Percentiles rank a stretch among this genome's conserved stretches.
These are phyloP conservation scores for Pituophis catenifer DNA, from an alignment of 2,113 vertebrate genomes.

Conservation along the genomic window DNA sequence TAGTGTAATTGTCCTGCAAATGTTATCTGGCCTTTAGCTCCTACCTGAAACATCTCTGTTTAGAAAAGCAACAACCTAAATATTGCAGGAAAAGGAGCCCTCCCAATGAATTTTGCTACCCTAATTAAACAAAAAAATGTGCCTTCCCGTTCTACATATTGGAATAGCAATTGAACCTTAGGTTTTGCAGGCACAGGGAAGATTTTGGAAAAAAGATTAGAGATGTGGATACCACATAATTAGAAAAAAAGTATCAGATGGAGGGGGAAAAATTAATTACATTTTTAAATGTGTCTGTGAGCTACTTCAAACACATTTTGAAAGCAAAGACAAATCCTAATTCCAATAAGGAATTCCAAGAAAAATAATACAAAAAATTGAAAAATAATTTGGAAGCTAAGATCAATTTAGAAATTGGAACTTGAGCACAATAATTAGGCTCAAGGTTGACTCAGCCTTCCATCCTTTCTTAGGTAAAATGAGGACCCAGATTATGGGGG, in stretches of 20 bases:
- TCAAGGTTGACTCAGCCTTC: no score
- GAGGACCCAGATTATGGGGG: no score
- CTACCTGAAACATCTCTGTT: background rate
- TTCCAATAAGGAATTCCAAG: background rate
- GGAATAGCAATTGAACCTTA: background rate
- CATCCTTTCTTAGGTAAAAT: no score
- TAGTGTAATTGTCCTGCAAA: background rate
- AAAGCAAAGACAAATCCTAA: background rate
- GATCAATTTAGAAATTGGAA: background rate
- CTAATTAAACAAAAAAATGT: background rate
- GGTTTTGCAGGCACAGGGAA: background rate
- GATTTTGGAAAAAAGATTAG: background rate
- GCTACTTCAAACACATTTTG: background rate
- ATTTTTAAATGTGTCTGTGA: background rate
- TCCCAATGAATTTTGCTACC: background rate
- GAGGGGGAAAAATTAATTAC: background rate
- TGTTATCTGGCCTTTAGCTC: background rate
- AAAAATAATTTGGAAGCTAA: background rate
- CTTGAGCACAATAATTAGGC: background rate
- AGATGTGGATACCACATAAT: background rate
- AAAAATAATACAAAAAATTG: background rate
- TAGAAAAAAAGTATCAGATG: background rate
- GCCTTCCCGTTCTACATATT: background rate
- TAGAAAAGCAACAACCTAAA: background rate
- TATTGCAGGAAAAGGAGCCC: background rate